phyloP scores from a whole-genome alignment of 2,888 invertebrate genomes.

The Yponomeuta evonymella region DNA sequence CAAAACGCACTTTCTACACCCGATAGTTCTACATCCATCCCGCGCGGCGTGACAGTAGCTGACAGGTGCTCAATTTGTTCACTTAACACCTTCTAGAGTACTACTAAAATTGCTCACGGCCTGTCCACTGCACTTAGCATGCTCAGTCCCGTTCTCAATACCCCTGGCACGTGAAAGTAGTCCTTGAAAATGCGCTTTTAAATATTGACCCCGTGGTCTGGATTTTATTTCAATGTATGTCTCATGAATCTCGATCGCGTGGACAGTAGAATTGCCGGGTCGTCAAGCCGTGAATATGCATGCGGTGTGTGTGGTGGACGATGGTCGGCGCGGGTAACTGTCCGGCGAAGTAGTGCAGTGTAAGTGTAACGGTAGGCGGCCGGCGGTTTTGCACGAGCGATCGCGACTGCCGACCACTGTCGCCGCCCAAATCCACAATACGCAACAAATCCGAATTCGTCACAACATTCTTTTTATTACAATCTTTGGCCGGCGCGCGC shows the following conservation, averaged over 20 bases:
- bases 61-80: background rate
- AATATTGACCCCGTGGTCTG: conserved; percentile 3
- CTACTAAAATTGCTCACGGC: background rate
- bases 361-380: conserved; percentile 51
- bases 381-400: conserved; percentile 47
- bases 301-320: conserved; percentile 15
- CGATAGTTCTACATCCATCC: conserved; percentile 34
- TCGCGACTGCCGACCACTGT: conserved; percentile 13
- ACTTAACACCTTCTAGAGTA: background rate
- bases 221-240: background rate
- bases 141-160: background rate
- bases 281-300: conserved; percentile 19
- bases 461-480: conserved; percentile 31
- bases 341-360: conserved; percentile 53
- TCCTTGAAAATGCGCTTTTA: conserved; percentile 1
- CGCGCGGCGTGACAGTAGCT: conserved; percentile 19
- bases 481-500: conserved; percentile 27
- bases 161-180: background rate
- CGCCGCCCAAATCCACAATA: conserved; percentile 39
- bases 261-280: conserved; percentile 18
- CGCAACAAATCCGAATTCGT: conserved; percentile 47
- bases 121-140: background rate
- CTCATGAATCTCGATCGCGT: conserved; percentile 17
- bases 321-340: conserved; percentile 32
- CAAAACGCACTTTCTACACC: conserved; percentile 25